Conservation (phyloP, 2,113 vertebrate species). For the Carlito syrichta region DNA sequence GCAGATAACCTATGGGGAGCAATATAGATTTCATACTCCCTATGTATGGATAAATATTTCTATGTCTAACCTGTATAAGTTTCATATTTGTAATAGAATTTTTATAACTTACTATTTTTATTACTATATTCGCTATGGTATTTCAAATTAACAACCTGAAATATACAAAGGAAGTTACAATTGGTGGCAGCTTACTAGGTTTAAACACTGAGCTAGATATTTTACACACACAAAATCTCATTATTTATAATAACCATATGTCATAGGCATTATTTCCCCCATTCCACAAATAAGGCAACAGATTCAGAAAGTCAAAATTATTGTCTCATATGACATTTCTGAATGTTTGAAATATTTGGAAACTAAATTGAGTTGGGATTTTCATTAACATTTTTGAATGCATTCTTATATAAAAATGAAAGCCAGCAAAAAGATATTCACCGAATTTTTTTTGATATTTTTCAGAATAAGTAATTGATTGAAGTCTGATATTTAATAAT, state of each 20-base stretch:
- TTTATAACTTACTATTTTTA: conserved; percentile 7
- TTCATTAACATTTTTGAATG: background rate
- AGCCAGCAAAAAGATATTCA: background rate
- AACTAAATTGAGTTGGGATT: background rate
- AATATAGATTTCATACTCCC: background rate
- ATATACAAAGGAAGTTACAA: background rate
- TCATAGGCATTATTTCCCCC: background rate
- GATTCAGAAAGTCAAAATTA: conserved; percentile 17
- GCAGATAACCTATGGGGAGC: background rate
- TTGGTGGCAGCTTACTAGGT: background rate
- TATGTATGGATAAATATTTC: background rate
- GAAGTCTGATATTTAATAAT: conserved; percentile 4
- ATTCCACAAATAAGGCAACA: conserved; percentile 1
- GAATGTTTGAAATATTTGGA: conserved; percentile 27
- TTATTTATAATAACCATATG: background rate
- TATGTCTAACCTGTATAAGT: background rate
- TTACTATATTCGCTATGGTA: background rate
- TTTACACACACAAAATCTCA: background rate
- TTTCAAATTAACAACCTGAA: background rate
- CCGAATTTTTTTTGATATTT: background rate
- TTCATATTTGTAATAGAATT: background rate
- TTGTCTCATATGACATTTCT: background rate
- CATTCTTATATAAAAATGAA: background rate
- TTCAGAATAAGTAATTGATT: conserved; percentile 35
- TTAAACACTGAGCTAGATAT: background rate